Percentiles rank a stretch among this genome's conserved stretches.
phyloP scores from a whole-genome alignment of 2,888 invertebrate species.

The Molanna angustata region DNA sequence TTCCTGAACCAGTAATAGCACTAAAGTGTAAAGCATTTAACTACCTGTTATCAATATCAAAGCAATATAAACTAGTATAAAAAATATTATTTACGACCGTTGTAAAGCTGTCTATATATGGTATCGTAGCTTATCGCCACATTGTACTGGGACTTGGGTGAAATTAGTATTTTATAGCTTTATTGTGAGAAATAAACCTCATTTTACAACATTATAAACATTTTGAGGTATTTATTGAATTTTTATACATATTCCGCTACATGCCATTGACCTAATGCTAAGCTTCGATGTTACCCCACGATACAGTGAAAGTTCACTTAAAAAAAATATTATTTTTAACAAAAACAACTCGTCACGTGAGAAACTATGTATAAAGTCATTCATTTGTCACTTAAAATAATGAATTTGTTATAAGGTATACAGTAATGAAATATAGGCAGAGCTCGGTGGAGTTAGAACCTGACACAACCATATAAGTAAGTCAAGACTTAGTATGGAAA shows the following conservation, averaged over 20 bases:
- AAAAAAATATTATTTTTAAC: too few relatives aligned
- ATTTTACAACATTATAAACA: constrained; percentile 28
- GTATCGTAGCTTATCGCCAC: constrained; percentile 27
- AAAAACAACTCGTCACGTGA: too few relatives aligned
- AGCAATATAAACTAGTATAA: constrained; percentile 24
- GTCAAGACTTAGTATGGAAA: too few relatives aligned
- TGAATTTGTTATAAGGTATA: too few relatives aligned
- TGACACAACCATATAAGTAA: too few relatives aligned
- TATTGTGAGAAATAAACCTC: constrained; percentile 32
- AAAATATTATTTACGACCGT: constrained; percentile 19
- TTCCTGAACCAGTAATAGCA: constrained; percentile 2
- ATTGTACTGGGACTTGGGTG: constrained; percentile 25
- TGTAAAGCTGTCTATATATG: constrained; percentile 17
- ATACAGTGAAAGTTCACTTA: not conserved
- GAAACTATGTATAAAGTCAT: too few relatives aligned
- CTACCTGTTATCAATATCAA: constrained; percentile 29
- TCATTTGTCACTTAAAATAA: too few relatives aligned
- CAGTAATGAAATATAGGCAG: too few relatives aligned
- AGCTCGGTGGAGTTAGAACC: too few relatives aligned
- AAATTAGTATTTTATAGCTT: constrained; percentile 32
- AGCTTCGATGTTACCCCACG: not conserved
- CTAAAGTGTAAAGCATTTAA: constrained; percentile 23
- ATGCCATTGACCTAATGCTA: constrained; percentile 12
- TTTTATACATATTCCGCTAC: constrained; percentile 8
- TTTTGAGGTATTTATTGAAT: constrained; percentile 17